phyloP scores from a whole-genome alignment of 2,113 vertebrate genomes.

The Mungos mungo region DNA sequence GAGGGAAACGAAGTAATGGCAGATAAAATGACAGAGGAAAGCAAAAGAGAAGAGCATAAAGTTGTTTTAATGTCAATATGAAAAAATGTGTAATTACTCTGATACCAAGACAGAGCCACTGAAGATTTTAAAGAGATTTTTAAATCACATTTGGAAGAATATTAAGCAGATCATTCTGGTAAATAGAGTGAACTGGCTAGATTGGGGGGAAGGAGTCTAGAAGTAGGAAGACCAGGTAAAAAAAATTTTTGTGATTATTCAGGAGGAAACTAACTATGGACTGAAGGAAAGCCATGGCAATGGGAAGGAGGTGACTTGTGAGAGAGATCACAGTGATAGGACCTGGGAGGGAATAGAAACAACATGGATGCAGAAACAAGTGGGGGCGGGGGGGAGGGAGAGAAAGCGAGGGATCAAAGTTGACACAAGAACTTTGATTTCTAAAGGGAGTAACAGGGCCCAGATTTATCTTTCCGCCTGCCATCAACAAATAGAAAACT shows the following conservation, averaged over 20 bases:
- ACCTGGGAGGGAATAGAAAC: neutral
- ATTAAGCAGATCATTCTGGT: neutral
- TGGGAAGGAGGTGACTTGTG: neutral
- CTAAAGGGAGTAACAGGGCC: neutral
- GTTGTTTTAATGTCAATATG: neutral
- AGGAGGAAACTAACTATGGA: neutral
- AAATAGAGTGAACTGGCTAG: neutral
- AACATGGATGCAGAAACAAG: neutral
- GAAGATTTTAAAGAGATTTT: neutral
- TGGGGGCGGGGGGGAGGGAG: neutral
- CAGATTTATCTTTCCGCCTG: slow-evolving; percentile 12
- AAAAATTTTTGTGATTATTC: neutral
- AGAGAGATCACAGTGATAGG: neutral
- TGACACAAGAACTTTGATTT: neutral
- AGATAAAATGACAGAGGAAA: neutral
- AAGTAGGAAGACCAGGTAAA: neutral
- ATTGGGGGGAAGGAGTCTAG: neutral
- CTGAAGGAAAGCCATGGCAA: neutral
- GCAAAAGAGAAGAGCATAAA: neutral
- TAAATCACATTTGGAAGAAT: neutral
- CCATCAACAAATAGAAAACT: slow-evolving; percentile 25
- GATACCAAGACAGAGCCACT: neutral
- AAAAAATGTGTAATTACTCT: neutral
- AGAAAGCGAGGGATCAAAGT: neutral
- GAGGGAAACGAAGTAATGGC: neutral